Percentiles rank a stretch among this genome's conserved stretches.
phyloP scores from a whole-genome alignment of 2,888 invertebrate species.

The Sclerodermus sp. region DNA sequence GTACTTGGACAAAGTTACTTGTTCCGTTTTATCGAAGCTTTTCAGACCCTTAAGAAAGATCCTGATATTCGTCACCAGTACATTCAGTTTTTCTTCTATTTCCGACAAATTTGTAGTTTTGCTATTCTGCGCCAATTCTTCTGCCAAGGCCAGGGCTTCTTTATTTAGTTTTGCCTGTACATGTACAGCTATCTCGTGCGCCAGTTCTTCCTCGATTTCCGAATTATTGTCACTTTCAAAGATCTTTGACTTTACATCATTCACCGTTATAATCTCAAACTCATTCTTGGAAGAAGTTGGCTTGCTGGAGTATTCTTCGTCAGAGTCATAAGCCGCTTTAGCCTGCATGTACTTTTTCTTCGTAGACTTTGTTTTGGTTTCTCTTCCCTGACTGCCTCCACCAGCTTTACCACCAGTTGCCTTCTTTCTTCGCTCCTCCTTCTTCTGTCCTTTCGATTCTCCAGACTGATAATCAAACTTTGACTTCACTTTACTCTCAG shows the following conservation, averaged over 20 bases:
- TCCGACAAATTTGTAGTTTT: conserved; percentile 45
- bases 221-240: conserved; percentile 59
- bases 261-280: conserved; percentile 68
- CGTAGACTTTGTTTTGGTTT: conserved; percentile 91
- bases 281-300: conserved; percentile 48
- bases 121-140: conserved; percentile 73
- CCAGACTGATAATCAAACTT: conserved; percentile 44
- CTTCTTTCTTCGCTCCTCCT: conserved; percentile 87
- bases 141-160: conserved; percentile 68
- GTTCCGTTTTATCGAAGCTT: conserved; percentile 65
- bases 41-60: conserved; percentile 80
- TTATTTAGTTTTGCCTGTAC: conserved; percentile 75
- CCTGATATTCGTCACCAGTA: conserved; percentile 73
- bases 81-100: conserved; percentile 77
- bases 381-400: conserved; percentile 90
- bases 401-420: conserved; percentile 86
- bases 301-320: conserved; percentile 63
- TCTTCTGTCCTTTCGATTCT: conserved; percentile 56
- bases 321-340: conserved; percentile 70
- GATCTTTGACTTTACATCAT: conserved; percentile 71
- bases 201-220: conserved; percentile 75
- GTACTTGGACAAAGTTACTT: conserved; percentile 76
- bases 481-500: conserved; percentile 65
- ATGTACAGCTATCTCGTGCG: conserved; percentile 69
- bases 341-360: conserved; percentile 73